Conservation (phyloP, 2,797 vertebrate genomes). For the Spatula versicolor region DNA sequence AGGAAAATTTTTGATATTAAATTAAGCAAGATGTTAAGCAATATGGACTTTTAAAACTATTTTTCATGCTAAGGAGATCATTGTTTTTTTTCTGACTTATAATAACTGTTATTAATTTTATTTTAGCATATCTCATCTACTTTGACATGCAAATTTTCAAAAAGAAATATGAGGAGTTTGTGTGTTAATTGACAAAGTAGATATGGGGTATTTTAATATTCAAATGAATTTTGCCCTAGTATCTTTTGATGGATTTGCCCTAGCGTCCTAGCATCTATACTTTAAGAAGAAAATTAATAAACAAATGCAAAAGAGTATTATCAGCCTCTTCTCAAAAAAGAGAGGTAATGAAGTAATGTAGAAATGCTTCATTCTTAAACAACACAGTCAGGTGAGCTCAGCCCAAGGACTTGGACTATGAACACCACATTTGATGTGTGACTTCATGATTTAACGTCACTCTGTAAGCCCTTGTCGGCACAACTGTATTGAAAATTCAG, state of each 20-base stretch:
- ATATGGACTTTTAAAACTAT: not conserved
- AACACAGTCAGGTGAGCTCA: slow-evolving; percentile 12
- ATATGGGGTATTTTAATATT: not conserved
- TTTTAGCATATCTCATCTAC: not conserved
- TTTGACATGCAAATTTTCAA: not conserved
- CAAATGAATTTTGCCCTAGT: not conserved
- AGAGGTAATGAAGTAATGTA: not conserved
- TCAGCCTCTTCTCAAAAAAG: not conserved
- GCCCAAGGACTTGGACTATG: not conserved
- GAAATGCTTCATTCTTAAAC: slow-evolving; percentile 12
- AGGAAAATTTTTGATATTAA: not conserved
- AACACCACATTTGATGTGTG: not conserved
- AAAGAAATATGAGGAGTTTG: not conserved
- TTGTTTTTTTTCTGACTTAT: not conserved
- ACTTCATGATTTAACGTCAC: not conserved
- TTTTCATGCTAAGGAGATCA: not conserved
- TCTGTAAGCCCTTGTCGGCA: not conserved
- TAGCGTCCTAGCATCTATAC: not conserved
- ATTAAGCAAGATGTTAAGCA: not conserved
- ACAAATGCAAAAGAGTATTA: not conserved
- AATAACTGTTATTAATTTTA: not conserved
- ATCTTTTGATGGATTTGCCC: not conserved
- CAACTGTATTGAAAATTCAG: slow-evolving; percentile 11
- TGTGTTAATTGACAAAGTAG: not conserved
- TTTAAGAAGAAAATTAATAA: not conserved